These are phyloP conservation scores for Beroe forskalii DNA, from an alignment of 37 sponge, comb jelly and placozoan species.

Conservation along the genomic window DNA sequence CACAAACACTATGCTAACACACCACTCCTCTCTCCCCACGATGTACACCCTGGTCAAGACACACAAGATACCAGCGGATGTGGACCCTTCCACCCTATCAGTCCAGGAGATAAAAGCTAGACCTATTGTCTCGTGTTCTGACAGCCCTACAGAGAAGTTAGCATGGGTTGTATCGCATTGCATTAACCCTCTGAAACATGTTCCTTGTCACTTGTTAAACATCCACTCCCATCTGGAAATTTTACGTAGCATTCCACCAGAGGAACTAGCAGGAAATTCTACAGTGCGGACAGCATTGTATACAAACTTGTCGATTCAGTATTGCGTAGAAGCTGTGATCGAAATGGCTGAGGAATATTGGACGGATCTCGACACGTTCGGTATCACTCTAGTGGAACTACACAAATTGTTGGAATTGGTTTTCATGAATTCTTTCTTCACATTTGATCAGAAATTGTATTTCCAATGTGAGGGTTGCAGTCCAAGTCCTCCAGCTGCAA, in stretches of 20 bases:
- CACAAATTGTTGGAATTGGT: background rate
- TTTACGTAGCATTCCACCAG: background rate
- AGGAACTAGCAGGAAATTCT: background rate
- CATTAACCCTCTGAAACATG: background rate
- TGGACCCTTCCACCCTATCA: background rate
- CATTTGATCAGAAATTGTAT: conserved; percentile 8
- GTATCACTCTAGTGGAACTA: background rate
- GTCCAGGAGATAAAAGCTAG: background rate
- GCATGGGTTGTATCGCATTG: background rate
- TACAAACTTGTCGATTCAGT: background rate
- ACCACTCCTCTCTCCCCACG: background rate
- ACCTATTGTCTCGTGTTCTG: conserved; percentile 13
- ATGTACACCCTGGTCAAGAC: background rate
- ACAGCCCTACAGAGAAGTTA: background rate
- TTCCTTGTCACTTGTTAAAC: background rate
- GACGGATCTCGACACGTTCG: background rate
- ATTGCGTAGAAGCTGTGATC: conserved; percentile 1
- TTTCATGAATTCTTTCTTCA: background rate
- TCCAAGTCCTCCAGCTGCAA: conserved; percentile 9
- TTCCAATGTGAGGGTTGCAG: conserved; percentile 1
- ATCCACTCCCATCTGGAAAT: background rate
- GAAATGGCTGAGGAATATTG: background rate
- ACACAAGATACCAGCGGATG: background rate
- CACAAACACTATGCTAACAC: background rate
- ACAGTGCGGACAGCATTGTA: background rate